A percentile compares a stretch with the other conserved stretches of the same genome.
Conservation (phyloP, 2,888 invertebrate species). For the Hypena proboscidalis region DNA sequence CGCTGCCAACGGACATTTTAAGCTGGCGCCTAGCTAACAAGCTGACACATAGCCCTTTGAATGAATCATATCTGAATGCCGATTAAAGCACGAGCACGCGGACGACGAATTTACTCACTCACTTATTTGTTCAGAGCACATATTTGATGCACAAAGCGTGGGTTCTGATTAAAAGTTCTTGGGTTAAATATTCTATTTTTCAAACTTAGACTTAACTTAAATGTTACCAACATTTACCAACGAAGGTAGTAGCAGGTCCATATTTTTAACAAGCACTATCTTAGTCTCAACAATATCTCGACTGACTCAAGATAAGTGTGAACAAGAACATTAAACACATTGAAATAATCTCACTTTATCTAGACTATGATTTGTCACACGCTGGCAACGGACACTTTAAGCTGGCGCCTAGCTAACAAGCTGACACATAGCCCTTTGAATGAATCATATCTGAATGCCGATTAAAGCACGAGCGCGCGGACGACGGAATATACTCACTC, state of each 20-base stretch:
- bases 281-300: neutral
- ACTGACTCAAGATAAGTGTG: neutral
- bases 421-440: constrained; percentile 12
- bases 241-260: no score
- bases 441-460: constrained; percentile 23
- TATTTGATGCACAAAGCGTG: no score
- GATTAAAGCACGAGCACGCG: constrained; percentile 2
- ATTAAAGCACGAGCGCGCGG: constrained; percentile 3
- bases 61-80: constrained; percentile 23
- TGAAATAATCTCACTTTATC: constrained; percentile 2
- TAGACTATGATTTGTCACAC: constrained; percentile 22
- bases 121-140: no score
- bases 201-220: no score
- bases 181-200: no score
- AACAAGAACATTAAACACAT: constrained; percentile 1
- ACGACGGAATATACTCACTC: neutral
- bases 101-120: neutral
- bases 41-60: constrained; percentile 11
- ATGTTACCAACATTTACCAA: no score
- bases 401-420: constrained; percentile 14
- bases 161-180: no score
- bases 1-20: constrained; percentile 10
- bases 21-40: constrained; percentile 15
- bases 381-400: constrained; percentile 11
- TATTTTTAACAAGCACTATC: neutral